phyloP scores from a whole-genome alignment of 2,888 invertebrate species.

The Polydrusus pterygomalis region DNA sequence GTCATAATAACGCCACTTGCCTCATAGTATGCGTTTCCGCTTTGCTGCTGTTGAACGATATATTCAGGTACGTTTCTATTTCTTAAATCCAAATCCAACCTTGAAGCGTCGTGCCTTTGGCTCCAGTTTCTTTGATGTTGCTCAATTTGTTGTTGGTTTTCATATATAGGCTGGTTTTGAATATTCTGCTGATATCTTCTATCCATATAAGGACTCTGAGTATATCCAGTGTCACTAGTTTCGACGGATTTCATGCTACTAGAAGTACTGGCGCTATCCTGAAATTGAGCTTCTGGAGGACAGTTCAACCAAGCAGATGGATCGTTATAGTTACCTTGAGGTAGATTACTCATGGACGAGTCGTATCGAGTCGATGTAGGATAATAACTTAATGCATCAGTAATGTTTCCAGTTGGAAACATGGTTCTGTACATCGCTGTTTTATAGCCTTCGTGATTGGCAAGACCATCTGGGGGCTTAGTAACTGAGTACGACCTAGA shows the following conservation, averaged over 20 bases:
- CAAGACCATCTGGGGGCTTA: constrained; percentile 73
- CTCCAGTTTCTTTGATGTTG: constrained; percentile 68
- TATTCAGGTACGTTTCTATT: constrained; percentile 75
- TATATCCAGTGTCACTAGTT: constrained; percentile 74
- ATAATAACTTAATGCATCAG: constrained; percentile 88
- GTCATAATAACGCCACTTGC: constrained; percentile 76
- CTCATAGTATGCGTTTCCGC: constrained; percentile 70
- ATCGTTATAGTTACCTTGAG: constrained; percentile 75
- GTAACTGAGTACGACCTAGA: constrained; percentile 77
- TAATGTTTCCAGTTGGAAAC: constrained; percentile 83
- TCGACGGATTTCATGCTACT: constrained; percentile 79
- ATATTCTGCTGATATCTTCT: constrained; percentile 62
- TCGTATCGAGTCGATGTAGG: constrained; percentile 82
- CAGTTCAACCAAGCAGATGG: constrained; percentile 75
- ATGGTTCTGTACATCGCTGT: constrained; percentile 78
- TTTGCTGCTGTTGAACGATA: constrained; percentile 67
- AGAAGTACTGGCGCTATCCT: constrained; percentile 76
- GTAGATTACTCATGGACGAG: constrained; percentile 73
- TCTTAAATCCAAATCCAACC: constrained; percentile 71
- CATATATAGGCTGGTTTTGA: constrained; percentile 64
- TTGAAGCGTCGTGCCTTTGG: constrained; percentile 68
- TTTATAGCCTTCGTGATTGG: constrained; percentile 80
- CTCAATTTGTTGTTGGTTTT: constrained; percentile 65
- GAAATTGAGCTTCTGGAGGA: constrained; percentile 69
- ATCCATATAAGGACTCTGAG: constrained; percentile 69